Evolutionary conservation across 2,888 invertebrate species (phyloP).

Genomic region (Agrotis puta): DNA sequence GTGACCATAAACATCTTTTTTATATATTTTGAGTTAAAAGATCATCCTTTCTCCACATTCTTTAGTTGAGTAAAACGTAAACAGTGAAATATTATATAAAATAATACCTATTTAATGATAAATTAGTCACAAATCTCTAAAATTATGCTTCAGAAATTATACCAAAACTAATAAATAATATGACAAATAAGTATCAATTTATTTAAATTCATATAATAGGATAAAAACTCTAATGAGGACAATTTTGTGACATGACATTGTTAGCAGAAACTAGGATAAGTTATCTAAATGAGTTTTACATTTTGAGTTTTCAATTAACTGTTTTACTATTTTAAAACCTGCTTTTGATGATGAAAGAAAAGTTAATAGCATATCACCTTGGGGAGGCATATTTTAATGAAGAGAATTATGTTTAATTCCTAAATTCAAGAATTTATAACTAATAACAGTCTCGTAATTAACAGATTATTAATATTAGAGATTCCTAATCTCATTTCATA

Average conservation of each 20-base stretch:
- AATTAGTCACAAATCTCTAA: too few relatives aligned
- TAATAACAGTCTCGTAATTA: neutral
- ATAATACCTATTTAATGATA: too few relatives aligned
- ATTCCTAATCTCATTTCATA: constrained; percentile 5
- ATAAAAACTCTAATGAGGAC: constrained; percentile 1
- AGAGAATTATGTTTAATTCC: neutral
- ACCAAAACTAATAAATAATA: too few relatives aligned
- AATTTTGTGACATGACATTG: neutral
- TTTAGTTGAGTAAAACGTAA: neutral
- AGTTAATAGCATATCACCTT: neutral
- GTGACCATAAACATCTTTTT: neutral
- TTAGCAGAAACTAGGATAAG: constrained; percentile 33
- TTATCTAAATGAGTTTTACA: constrained; percentile 32
- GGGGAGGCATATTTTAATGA: neutral
- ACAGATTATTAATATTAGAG: neutral
- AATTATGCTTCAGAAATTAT: too few relatives aligned
- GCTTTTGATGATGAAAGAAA: neutral
- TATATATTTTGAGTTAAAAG: too few relatives aligned
- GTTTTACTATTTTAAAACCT: neutral
- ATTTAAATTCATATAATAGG: neutral
- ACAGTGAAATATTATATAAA: neutral
- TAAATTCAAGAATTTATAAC: neutral
- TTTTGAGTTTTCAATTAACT: neutral
- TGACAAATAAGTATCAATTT: too few relatives aligned
- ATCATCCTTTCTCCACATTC: neutral